phyloP scores from a whole-genome alignment of 2,113 vertebrate species.

The Psephotus haematonotus region DNA sequence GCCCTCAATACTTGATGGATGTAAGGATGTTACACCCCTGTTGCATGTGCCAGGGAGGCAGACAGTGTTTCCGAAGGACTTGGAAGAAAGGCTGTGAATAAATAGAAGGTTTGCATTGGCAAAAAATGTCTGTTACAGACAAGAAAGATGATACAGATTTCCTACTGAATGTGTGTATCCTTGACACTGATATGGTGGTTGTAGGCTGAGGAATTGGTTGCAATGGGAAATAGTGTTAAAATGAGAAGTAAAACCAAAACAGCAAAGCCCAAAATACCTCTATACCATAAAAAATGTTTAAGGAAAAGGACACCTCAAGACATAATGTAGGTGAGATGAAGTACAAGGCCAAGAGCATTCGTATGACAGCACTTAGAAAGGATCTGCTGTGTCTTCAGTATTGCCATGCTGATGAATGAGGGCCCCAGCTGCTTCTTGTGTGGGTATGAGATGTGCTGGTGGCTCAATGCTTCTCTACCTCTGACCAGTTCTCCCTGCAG shows the following conservation, averaged over 20 bases:
- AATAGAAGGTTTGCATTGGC: neutral
- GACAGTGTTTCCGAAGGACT: neutral
- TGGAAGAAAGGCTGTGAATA: neutral
- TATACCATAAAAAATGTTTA: neutral
- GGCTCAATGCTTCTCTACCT: neutral
- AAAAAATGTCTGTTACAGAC: neutral
- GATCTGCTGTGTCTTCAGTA: neutral
- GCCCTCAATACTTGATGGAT: rapidly evolving
- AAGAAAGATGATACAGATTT: neutral
- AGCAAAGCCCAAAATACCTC: neutral
- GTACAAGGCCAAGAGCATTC: neutral
- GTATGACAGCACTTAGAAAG: neutral
- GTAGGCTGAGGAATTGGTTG: neutral
- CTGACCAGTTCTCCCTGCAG: neutral
- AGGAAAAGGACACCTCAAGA: neutral
- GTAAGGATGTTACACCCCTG: neutral
- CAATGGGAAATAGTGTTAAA: neutral
- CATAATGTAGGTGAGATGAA: neutral
- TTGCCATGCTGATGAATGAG: rapidly evolving
- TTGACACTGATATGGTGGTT: rapidly evolving
- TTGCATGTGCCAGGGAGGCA: neutral
- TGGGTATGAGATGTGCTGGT: neutral
- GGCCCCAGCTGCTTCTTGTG: neutral
- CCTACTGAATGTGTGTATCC: too few species aligned
- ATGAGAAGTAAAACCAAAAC: neutral